Conservation (phyloP, 2,797 vertebrate genomes). For the Hippoglossus hippoglossus region DNA sequence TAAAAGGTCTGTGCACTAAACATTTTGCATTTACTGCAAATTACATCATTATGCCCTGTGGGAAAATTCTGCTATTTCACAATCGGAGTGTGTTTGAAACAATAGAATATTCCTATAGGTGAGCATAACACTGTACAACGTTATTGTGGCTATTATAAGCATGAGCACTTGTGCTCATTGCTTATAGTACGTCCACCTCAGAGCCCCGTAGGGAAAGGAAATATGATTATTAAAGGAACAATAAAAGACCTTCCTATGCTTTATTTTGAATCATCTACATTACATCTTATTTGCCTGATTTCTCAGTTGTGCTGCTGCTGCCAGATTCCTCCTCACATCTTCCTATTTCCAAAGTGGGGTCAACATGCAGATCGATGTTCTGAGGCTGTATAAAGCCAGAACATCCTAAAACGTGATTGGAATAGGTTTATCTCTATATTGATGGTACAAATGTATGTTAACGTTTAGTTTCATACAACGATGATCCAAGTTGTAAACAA, state of each 20-base stretch:
- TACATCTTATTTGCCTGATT: not conserved
- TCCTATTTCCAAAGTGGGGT: not conserved
- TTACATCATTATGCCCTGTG: constrained; percentile 1
- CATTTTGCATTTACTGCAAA: constrained; percentile 19
- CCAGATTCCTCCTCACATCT: not conserved
- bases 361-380: not conserved
- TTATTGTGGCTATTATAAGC: not conserved
- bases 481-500: not conserved
- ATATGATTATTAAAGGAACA: not conserved
- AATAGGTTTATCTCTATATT: too few relatives aligned
- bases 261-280: not conserved
- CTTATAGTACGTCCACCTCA: not conserved
- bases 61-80: constrained; percentile 2
- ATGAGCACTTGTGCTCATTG: too few relatives aligned
- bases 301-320: not conserved
- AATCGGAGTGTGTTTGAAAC: not conserved
- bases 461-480: not conserved
- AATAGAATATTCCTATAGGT: not conserved
- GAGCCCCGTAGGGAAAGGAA: not conserved
- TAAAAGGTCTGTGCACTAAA: constrained; percentile 37
- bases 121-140: not conserved
- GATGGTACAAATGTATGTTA: too few relatives aligned
- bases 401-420: too few relatives aligned
- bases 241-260: not conserved
- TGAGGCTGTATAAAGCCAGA: not conserved